phyloP scores from a whole-genome alignment of 2,888 invertebrate species.

The Tetranychus piercei region DNA sequence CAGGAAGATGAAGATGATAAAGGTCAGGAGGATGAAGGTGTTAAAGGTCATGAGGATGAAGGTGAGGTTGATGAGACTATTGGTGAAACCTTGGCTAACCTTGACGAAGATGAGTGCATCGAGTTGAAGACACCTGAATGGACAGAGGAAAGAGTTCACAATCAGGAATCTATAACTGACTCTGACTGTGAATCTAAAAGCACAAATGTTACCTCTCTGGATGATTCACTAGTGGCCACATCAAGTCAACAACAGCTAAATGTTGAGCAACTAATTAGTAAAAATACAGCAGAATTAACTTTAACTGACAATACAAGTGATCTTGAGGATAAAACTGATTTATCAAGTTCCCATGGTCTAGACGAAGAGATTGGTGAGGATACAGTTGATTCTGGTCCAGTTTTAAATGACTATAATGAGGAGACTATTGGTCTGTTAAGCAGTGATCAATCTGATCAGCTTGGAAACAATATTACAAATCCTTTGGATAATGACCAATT shows the following conservation, averaged over 20 bases:
- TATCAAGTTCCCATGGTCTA: background rate
- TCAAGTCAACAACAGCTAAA: background rate
- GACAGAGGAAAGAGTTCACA: background rate
- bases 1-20: conserved; percentile 9
- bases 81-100: background rate
- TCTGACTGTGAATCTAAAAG: background rate
- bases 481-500: too few relatives aligned
- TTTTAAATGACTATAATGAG: too few relatives aligned
- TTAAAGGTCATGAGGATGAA: background rate
- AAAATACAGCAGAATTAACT: background rate
- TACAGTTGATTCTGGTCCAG: too few relatives aligned
- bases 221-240: background rate
- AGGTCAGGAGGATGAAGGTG: background rate
- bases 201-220: background rate
- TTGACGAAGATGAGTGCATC: background rate
- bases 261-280: background rate
- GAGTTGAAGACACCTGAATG: background rate
- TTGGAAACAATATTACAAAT: too few relatives aligned
- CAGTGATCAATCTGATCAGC: too few relatives aligned
- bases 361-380: background rate
- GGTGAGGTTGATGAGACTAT: background rate
- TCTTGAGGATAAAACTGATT: background rate
- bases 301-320: background rate
- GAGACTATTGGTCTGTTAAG: too few relatives aligned
- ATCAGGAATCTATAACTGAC: background rate